A percentile compares a stretch with the other conserved stretches of the same genome.
Conservation (phyloP, 2,888 invertebrate genomes). For the Belgica antarctica region DNA sequence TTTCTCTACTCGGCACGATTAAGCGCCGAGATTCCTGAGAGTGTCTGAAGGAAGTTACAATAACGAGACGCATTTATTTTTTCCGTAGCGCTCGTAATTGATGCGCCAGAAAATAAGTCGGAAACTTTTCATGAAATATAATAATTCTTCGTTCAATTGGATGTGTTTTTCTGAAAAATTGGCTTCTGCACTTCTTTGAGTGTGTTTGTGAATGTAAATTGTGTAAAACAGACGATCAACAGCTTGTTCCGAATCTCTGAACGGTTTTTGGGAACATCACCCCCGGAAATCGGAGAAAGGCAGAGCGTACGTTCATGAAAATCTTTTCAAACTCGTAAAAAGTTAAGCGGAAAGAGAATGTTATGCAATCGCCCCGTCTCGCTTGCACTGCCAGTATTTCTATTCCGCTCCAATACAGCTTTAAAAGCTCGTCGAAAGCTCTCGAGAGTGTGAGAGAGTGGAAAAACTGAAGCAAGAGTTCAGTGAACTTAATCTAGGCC, state of each 20-base stretch:
- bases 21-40: no score
- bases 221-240: no score
- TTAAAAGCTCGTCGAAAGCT: constrained; percentile 32
- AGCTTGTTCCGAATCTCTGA: no score
- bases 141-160: no score
- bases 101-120: constrained; percentile 3
- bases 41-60: no score
- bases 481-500: constrained; percentile 38
- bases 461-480: constrained; percentile 28
- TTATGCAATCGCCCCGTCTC: constrained; percentile 9
- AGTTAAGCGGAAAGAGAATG: not conserved
- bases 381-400: not conserved
- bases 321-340: not conserved
- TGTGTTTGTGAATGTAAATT: not conserved
- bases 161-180: not conserved
- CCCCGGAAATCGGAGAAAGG: no score
- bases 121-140: constrained; percentile 9
- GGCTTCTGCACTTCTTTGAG: not conserved
- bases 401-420: not conserved
- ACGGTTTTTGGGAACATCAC: no score
- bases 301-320: no score
- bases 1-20: no score
- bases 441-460: constrained; percentile 23
- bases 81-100: no score
- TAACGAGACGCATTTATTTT: no score